Conservation (phyloP, 2,888 invertebrate species). For the Ecliptopera silaceata region DNA sequence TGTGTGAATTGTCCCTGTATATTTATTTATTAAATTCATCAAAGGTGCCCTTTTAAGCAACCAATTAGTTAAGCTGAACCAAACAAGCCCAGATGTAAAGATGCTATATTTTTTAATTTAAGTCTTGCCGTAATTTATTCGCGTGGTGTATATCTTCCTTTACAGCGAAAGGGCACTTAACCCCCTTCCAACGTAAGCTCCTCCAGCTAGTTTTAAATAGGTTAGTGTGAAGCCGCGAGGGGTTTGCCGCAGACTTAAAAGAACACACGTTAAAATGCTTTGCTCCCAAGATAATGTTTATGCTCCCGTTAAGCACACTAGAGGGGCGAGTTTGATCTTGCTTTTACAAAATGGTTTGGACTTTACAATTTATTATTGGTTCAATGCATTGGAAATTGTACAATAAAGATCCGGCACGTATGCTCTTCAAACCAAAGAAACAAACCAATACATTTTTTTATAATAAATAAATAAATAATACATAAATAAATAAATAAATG, state of each 20-base stretch:
- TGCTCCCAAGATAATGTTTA: slow-evolving; percentile 11
- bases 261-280: slow-evolving; percentile 20
- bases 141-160: slow-evolving; percentile 11
- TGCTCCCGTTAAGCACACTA: slow-evolving; percentile 4
- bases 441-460: too few species aligned
- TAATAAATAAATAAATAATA: too few species aligned
- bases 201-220: slow-evolving; percentile 54
- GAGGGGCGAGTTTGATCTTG: neutral
- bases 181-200: slow-evolving; percentile 49
- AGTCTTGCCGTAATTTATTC: slow-evolving; percentile 7
- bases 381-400: too few species aligned
- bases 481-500: too few species aligned
- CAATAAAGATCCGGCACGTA: too few species aligned
- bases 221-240: slow-evolving; percentile 39
- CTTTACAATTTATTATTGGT: neutral
- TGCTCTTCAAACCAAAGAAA: too few species aligned
- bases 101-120: neutral
- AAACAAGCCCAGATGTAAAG: too few species aligned
- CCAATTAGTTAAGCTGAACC: too few species aligned
- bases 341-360: neutral
- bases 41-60: too few species aligned
- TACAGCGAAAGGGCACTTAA: slow-evolving; percentile 42
- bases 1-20: too few species aligned
- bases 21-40: too few species aligned
- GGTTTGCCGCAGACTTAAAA: slow-evolving; percentile 16